phyloP scores from a whole-genome alignment of 2,797 vertebrate species.

The Propithecus perrieri region DNA sequence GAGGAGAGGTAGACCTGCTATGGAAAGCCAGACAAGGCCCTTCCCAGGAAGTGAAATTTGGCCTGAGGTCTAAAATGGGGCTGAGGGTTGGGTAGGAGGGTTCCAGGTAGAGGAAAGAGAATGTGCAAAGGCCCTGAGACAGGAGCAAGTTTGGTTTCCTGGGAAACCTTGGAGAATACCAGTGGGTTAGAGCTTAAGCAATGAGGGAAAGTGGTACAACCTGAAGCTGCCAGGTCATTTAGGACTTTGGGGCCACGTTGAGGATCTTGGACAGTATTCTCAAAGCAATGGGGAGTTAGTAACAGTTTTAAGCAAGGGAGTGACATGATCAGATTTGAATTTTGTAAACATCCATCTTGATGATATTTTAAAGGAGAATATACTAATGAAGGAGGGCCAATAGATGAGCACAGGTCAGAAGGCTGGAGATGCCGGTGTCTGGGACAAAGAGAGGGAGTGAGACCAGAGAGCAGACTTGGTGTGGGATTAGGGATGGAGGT shows the following conservation, averaged over 20 bases:
- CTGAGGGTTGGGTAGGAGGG: not conserved
- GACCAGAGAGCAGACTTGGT: not conserved
- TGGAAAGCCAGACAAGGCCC: not conserved
- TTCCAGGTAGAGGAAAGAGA: not conserved
- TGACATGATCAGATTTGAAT: not conserved
- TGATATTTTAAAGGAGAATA: not conserved
- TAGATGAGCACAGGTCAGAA: not conserved
- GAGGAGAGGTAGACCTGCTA: not conserved
- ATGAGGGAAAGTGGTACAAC: not conserved
- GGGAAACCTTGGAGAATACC: not conserved
- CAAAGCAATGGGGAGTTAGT: not conserved
- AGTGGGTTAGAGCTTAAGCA: not conserved
- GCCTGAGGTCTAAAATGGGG: not conserved
- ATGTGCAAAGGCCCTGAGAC: not conserved
- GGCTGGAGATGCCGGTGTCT: not conserved
- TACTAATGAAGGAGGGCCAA: not conserved
- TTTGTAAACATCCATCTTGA: not conserved
- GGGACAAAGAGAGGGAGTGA: not conserved
- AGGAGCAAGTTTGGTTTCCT: not conserved
- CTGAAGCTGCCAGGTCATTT: not conserved
- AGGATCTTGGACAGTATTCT: not conserved
- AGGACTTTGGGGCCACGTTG: not conserved
- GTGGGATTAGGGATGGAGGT: not conserved
- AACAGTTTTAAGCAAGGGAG: not conserved
- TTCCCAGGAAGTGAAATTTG: conserved; percentile 16